phyloP scores from a whole-genome alignment of 2,113 vertebrate genomes.

The Papio anubis region DNA sequence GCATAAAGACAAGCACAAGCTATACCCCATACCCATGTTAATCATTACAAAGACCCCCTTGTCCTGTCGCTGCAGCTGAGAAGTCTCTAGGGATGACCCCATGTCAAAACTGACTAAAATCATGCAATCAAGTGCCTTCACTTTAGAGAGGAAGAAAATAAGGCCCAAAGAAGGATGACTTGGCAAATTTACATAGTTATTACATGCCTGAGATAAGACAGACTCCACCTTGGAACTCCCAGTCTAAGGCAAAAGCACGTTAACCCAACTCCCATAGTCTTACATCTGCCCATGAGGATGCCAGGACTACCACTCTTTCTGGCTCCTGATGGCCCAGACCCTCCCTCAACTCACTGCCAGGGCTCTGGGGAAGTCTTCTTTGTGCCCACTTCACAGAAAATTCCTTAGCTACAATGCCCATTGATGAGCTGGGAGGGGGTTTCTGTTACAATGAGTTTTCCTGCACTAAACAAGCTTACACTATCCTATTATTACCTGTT shows the following conservation, averaged over 20 bases:
- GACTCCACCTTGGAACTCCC: background rate
- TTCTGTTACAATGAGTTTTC: background rate
- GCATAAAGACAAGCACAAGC: background rate
- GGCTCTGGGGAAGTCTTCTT: background rate
- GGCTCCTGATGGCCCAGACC: background rate
- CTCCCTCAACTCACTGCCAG: background rate
- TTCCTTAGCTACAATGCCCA: background rate
- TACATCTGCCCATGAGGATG: background rate
- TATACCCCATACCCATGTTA: background rate
- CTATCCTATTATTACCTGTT: slow-evolving; percentile 61
- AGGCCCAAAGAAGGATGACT: background rate
- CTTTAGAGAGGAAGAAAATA: background rate
- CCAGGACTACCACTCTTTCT: background rate
- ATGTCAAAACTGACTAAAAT: background rate
- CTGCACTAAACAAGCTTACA: slow-evolving; percentile 36
- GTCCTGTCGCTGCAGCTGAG: background rate
- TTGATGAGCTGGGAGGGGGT: rapidly evolving
- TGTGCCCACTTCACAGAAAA: background rate
- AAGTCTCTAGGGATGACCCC: background rate
- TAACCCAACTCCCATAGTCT: background rate
- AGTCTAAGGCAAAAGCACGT: background rate
- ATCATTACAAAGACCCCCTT: background rate
- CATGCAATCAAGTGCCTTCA: background rate
- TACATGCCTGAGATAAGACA: background rate
- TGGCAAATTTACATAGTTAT: background rate